These are phyloP conservation scores for Piprites chloris DNA, from an alignment of 2,113 vertebrate genomes.

Conservation along the genomic window DNA sequence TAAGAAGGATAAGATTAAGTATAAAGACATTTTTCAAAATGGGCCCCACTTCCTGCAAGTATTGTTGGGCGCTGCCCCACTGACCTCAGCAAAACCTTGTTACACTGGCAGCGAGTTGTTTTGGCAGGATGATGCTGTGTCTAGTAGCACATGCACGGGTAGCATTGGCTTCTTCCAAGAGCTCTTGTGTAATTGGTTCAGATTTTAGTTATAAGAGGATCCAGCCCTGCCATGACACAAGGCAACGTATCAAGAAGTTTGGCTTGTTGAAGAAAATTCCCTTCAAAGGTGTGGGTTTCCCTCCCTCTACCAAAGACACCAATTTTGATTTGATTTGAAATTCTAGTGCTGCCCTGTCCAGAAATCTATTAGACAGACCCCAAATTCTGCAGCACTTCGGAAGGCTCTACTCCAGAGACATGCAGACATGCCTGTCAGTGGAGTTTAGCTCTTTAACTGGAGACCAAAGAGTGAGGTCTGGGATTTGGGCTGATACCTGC, in stretches of 20 bases:
- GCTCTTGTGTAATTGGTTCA: neutral
- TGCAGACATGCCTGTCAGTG: accelerated
- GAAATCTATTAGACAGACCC: neutral
- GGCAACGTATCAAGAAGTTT: neutral
- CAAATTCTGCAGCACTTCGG: neutral
- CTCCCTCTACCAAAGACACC: neutral
- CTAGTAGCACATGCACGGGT: neutral
- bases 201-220: neutral
- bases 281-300: neutral
- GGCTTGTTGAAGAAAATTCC: neutral
- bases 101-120: neutral
- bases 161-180: neutral
- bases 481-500: neutral
- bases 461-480: neutral
- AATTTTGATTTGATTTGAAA: neutral
- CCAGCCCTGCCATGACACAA: neutral
- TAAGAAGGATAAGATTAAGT: neutral
- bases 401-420: neutral
- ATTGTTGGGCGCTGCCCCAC: neutral
- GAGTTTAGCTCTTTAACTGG: neutral
- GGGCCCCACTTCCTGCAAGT: neutral
- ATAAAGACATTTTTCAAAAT: neutral
- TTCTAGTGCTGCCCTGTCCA: no score
- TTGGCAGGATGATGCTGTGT: neutral
- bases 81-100: neutral